phyloP scores from a whole-genome alignment of 2,797 vertebrate species.

The Microctenopoma steveboyesi region DNA sequence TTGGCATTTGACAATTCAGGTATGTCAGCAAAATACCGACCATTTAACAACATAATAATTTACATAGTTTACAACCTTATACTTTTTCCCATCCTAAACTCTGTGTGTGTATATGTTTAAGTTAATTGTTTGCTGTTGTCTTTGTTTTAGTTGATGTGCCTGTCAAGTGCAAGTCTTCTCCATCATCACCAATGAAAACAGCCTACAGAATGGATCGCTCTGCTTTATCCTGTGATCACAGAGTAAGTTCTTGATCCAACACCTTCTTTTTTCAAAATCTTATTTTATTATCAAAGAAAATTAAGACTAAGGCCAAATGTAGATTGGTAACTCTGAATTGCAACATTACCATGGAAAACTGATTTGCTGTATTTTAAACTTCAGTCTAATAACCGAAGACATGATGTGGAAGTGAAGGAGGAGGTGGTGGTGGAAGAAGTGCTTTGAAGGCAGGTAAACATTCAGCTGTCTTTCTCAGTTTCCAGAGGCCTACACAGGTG shows the following conservation, averaged over 20 bases:
- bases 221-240: constrained; percentile 82
- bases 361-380: constrained; percentile 7
- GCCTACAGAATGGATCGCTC: constrained; percentile 84
- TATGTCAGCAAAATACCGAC: constrained; percentile 37
- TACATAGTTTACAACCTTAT: background rate
- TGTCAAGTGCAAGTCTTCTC: constrained; percentile 85
- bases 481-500: constrained; percentile 76
- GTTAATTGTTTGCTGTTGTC: background rate
- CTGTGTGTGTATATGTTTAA: background rate
- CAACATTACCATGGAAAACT: constrained; percentile 2
- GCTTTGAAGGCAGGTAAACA: constrained; percentile 39
- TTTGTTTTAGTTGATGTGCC: constrained; percentile 71
- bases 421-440: constrained; percentile 8
- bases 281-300: constrained; percentile 1
- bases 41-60: background rate
- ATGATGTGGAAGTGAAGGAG: constrained; percentile 11
- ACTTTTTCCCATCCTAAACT: background rate
- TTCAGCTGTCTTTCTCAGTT: constrained; percentile 71
- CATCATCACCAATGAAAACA: constrained; percentile 86
- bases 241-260: constrained; percentile 67
- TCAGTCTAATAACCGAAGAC: constrained; percentile 19
- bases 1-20: constrained; percentile 79
- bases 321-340: background rate
- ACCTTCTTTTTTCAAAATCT: background rate
- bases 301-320: background rate